Evolutionary conservation across 2,888 invertebrate species (phyloP).

Genomic region (Teleiodes luculella): DNA sequence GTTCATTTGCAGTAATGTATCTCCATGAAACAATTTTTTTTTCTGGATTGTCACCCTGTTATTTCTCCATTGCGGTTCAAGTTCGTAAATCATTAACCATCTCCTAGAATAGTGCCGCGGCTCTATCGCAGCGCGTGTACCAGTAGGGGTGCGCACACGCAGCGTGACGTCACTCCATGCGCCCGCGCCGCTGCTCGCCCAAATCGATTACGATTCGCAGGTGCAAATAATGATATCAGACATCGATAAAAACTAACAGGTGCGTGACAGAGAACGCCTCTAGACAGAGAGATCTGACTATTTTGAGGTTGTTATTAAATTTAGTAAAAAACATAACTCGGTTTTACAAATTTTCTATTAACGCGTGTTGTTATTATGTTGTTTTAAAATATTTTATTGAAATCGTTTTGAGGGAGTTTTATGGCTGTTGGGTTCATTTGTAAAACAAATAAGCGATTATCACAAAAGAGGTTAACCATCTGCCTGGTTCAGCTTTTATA

Average conservation of each 20-base stretch:
- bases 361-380: no score
- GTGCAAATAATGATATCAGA: slow-evolving; percentile 62
- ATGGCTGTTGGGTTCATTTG: neutral
- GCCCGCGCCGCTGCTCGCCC: slow-evolving; percentile 39
- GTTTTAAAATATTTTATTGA: neutral
- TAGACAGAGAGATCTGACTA: slow-evolving; percentile 33
- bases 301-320: slow-evolving; percentile 53
- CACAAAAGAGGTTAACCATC: neutral
- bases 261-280: slow-evolving; percentile 39
- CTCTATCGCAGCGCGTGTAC: slow-evolving; percentile 31
- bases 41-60: no score
- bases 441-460: no score
- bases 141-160: slow-evolving; percentile 56
- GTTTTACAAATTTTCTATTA: no score
- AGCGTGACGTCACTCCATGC: slow-evolving; percentile 52
- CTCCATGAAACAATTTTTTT: no score
- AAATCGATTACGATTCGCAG: slow-evolving; percentile 69
- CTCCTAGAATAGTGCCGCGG: slow-evolving; percentile 21
- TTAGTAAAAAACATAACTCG: slow-evolving; percentile 27
- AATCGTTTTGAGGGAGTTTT: neutral
- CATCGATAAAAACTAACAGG: slow-evolving; percentile 44
- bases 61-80: no score
- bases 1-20: no score
- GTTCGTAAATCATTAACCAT: no score
- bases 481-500: no score